Conservation (phyloP, 2,888 invertebrate species). For the Caenorhabditis wallacei region DNA sequence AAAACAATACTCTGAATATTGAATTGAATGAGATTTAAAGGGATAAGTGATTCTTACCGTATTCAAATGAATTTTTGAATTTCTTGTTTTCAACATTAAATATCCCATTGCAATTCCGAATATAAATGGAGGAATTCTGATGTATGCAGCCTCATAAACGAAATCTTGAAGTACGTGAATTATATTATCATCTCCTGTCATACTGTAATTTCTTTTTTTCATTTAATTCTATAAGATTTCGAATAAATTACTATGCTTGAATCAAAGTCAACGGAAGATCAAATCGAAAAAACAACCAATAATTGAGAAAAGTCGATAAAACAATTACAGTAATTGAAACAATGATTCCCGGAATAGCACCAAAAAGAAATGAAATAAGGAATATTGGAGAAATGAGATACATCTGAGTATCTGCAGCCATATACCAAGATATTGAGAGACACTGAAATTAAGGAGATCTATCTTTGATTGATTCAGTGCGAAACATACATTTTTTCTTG, state of each 20-base stretch:
- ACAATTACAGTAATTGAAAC: constrained; percentile 2
- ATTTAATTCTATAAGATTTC: background rate
- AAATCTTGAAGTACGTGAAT: constrained; percentile 55
- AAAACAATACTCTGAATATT: constrained; percentile 39
- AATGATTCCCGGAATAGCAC: constrained; percentile 45
- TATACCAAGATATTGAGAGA: constrained; percentile 65
- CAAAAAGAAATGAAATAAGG: constrained; percentile 58
- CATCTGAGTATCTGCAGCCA: constrained; percentile 67
- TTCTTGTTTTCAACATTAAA: constrained; percentile 77
- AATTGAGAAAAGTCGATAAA: constrained; percentile 32
- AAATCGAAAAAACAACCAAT: constrained; percentile 43
- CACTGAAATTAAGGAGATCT: constrained; percentile 68
- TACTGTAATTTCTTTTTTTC: constrained; percentile 18
- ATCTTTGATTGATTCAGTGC: background rate
- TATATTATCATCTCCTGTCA: constrained; percentile 43
- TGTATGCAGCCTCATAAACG: constrained; percentile 61
- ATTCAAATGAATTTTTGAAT: constrained; percentile 47
- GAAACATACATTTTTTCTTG: constrained; percentile 41
- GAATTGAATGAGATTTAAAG: background rate
- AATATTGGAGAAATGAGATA: constrained; percentile 64
- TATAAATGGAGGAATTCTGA: constrained; percentile 83
- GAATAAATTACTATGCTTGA: constrained; percentile 46
- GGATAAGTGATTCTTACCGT: background rate
- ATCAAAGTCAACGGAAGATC: constrained; percentile 54
- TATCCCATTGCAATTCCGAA: constrained; percentile 84